phyloP scores from a whole-genome alignment of 2,888 invertebrate genomes.

The Frankliniella fusca region DNA sequence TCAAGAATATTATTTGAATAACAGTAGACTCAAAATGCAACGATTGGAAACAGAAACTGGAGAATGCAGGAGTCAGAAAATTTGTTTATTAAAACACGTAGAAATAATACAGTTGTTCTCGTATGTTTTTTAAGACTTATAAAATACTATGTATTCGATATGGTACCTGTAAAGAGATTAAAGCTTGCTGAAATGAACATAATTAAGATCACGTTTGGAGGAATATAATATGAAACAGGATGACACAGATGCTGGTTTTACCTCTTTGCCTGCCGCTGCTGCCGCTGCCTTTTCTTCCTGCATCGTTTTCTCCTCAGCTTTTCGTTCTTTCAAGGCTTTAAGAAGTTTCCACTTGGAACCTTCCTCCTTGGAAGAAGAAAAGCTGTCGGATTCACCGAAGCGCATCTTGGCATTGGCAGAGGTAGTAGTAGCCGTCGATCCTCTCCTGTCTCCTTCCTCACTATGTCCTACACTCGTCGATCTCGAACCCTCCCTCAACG shows the following conservation, averaged over 20 bases:
- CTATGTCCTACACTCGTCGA: neutral
- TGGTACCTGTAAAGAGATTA: no score
- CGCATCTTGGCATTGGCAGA: neutral
- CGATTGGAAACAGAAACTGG: neutral
- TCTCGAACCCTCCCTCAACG: constrained; percentile 44
- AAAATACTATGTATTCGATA: no score
- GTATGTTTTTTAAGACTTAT: neutral
- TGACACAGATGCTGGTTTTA: neutral
- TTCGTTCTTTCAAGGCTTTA: constrained; percentile 82
- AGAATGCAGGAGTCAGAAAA: neutral
- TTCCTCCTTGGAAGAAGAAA: constrained; percentile 22
- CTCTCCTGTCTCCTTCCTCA: neutral
- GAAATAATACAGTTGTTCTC: neutral
- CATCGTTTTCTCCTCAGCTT: constrained; percentile 78
- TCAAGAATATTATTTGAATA: no score
- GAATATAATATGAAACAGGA: no score
- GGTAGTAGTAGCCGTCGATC: neutral
- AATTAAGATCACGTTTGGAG: no score
- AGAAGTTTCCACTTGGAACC: constrained; percentile 88
- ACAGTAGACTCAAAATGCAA: neutral
- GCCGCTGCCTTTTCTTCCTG: constrained; percentile 63
- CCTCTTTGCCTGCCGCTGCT: constrained; percentile 48
- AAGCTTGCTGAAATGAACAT: no score
- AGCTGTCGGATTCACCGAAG: constrained; percentile 25
- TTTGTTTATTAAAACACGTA: neutral